These are phyloP conservation scores for Takifugu bimaculatus DNA, from an alignment of 2,113 vertebrate species.

Conservation along the genomic window DNA sequence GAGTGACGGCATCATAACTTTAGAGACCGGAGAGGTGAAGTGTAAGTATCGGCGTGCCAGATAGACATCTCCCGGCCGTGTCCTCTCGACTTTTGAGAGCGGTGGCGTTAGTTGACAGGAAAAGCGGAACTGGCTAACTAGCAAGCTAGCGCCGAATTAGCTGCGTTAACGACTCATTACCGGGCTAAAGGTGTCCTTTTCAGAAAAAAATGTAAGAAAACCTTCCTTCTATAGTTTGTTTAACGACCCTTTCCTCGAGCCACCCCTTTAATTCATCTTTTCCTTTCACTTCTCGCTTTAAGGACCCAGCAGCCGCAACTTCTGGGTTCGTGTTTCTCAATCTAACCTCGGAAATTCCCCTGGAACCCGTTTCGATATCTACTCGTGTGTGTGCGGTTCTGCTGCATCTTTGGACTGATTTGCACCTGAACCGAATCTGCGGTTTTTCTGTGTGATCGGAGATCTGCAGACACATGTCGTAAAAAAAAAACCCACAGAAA, in stretches of 20 bases:
- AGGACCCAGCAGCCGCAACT: neutral
- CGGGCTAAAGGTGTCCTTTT: slow-evolving; percentile 20
- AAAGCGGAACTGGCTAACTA: slow-evolving; percentile 66
- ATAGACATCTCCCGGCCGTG: slow-evolving; percentile 6
- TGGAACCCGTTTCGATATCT: no score
- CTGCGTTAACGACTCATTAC: slow-evolving; percentile 17
- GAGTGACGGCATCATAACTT: slow-evolving; percentile 24
- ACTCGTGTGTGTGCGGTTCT: no score
- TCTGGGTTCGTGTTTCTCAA: neutral
- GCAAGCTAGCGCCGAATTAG: slow-evolving; percentile 38
- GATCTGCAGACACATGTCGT: no score
- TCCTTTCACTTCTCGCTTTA: no score
- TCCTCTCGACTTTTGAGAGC: neutral
- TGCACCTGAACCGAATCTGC: no score
- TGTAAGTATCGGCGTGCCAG: slow-evolving; percentile 50
- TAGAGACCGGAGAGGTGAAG: slow-evolving; percentile 28
- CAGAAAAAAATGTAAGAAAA: slow-evolving; percentile 54
- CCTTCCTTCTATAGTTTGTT: neutral
- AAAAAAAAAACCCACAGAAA: no score
- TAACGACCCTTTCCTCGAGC: no score
- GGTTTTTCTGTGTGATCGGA: no score
- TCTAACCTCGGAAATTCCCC: no score
- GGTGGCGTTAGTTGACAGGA: slow-evolving; percentile 20
- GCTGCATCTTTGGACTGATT: no score
- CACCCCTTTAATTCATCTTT: neutral